Evolutionary conservation across 2,113 vertebrate species (phyloP), one percentile per base, ranked within the genome.

Genomic region (Elephas maximus): DNA sequence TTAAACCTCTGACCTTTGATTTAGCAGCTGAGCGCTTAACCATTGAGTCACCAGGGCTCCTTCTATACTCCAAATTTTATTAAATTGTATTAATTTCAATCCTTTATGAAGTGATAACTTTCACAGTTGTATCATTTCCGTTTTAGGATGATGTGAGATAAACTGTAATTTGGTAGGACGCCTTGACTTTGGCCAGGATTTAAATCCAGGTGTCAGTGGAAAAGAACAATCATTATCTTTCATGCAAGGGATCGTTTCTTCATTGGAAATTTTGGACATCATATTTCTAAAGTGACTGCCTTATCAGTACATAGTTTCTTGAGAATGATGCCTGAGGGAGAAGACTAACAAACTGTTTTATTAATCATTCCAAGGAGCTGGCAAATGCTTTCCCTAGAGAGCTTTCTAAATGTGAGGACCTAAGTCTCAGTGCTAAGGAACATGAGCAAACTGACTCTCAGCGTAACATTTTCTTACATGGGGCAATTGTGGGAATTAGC

Each of bases 221-320:
- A 74, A 65, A 65, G 57, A 83, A 60, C n/a, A 26, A 26, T 12
- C 69, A 82, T 44, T 28, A 71, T 63, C 28, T 67, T 73, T 10
- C 8, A 91, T 33, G 11, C 41, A 95, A 65, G 10, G 60, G 17
- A 74, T 67, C 73, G 60, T 3, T 67, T 89, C 62, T 33, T 94
- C 6, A 20, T 2, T 37, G 69, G 73, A 83, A 74, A 76, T 74
- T 69, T 88, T 51, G 14, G 28, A 94, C 93, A 41, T 67, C 41
- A 33, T 20, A 33, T 88, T 85, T 96, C 57, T 83, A 62, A 95
- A 88, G 17, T 71, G 93, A 86, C n/a, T 12, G 7, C 20, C 60
- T 81, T 63, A 89, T 69, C 21, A 63, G 8, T 71, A 67, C 10
- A 18, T 83, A 33, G 1, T 94, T 96, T 93, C 69, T 88, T 57